A percentile compares a stretch with the other conserved stretches of the same genome.
Evolutionary conservation across 2,888 invertebrate genomes (phyloP).

Genomic region (Drosophila rellima): DNA sequence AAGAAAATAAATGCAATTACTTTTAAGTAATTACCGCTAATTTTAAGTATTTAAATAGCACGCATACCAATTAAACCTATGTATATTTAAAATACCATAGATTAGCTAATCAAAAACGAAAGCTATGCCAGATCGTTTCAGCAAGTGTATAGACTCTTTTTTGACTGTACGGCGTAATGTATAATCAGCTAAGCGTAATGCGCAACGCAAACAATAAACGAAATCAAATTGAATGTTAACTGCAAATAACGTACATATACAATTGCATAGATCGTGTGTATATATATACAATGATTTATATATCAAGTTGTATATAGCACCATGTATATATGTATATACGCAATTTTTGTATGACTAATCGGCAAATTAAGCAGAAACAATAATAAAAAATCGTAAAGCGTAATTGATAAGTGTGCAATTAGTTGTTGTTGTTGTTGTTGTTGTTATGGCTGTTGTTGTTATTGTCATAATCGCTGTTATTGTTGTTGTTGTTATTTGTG

Average conservation of each 20-base stretch:
- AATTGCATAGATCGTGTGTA: slow-evolving; percentile 9
- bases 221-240: slow-evolving; percentile 13
- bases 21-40: neutral
- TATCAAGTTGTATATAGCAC: neutral
- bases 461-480: slow-evolving; percentile 7
- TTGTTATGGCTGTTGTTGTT: slow-evolving; percentile 13
- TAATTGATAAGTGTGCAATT: slow-evolving; percentile 33
- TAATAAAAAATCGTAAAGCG: slow-evolving; percentile 29
- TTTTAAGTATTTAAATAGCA: neutral
- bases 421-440: slow-evolving; percentile 20
- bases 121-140: neutral
- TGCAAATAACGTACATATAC: neutral
- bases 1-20: neutral
- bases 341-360: slow-evolving; percentile 43
- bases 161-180: neutral
- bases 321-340: neutral
- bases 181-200: slow-evolving; percentile 8
- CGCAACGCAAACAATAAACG: slow-evolving; percentile 15
- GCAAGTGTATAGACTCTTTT: neutral
- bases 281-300: slow-evolving; percentile 2
- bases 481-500: slow-evolving; percentile 22
- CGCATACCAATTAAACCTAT: neutral
- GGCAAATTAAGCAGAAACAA: slow-evolving; percentile 28
- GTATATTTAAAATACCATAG: too few species aligned
- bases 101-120: too few species aligned